Evolutionary conservation across 1,140 invertebrate species (phyloP).

Genomic region (Saccostrea echinata): DNA sequence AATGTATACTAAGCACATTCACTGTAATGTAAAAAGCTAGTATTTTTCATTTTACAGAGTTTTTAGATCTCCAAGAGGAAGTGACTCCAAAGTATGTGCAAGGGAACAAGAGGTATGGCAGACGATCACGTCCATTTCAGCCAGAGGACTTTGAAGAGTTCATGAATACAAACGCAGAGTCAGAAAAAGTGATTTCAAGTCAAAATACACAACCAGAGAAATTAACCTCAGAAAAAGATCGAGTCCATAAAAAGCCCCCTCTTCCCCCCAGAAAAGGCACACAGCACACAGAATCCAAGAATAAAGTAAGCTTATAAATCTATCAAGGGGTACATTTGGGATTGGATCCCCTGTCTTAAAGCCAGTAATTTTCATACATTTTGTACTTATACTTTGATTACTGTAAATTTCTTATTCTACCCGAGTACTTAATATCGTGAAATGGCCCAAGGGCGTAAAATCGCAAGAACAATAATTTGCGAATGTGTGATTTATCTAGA

Average conservation of each 20-base stretch:
- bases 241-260: neutral
- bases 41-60: neutral
- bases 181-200: neutral
- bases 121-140: constrained; percentile 44
- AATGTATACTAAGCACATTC: no score
- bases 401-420: no score
- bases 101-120: constrained; percentile 53
- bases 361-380: no score
- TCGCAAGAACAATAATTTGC: no score
- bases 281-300: neutral
- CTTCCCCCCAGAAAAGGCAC: neutral
- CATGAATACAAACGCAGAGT: neutral
- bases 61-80: neutral
- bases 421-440: no score
- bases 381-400: no score
- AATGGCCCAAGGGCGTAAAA: no score
- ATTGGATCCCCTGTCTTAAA: no score
- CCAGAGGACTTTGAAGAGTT: constrained; percentile 52
- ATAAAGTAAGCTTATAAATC: neutral
- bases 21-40: no score
- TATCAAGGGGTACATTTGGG: no score
- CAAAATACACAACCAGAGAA: neutral
- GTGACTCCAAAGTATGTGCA: constrained; percentile 17
- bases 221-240: neutral
- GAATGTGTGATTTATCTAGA: no score